A percentile compares a stretch with the other conserved stretches of the same genome.
Conservation (phyloP, 2,888 invertebrate species). For the Brachyptera putata region DNA sequence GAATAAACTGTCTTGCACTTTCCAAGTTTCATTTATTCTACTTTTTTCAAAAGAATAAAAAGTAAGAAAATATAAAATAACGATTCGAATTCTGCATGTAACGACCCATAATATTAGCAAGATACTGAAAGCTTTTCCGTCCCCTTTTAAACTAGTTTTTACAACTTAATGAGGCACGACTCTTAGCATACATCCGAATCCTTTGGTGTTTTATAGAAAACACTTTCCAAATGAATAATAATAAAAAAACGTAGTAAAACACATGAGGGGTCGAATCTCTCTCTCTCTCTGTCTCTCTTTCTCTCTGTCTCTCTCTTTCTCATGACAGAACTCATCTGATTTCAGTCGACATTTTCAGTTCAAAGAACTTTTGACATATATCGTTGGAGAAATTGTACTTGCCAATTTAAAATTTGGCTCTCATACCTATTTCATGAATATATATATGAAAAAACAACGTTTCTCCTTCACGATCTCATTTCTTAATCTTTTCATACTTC, state of each 20-base stretch:
- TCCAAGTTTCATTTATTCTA: no score
- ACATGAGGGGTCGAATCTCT: no score
- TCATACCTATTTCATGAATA: neutral
- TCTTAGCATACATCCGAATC: neutral
- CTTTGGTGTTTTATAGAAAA: neutral
- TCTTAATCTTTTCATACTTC: neutral
- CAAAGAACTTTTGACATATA: slow-evolving; percentile 19
- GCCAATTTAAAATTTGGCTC: slow-evolving; percentile 17
- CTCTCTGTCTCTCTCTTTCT: no score
- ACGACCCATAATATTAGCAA: neutral
- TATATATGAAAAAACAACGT: neutral
- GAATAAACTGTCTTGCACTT: no score
- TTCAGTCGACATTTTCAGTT: slow-evolving; percentile 2
- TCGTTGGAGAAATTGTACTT: neutral
- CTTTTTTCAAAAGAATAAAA: no score
- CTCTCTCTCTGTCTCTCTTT: no score
- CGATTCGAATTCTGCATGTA: neutral
- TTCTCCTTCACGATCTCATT: neutral
- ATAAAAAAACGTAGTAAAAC: no score
- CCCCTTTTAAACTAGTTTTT: neutral
- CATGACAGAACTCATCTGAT: neutral
- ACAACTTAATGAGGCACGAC: neutral
- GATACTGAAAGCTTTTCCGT: neutral
- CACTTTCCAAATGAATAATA: no score
- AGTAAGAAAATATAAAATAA: neutral